phyloP scores from a whole-genome alignment of 1,140 invertebrate species.

The Tetragnatha versicolor region DNA sequence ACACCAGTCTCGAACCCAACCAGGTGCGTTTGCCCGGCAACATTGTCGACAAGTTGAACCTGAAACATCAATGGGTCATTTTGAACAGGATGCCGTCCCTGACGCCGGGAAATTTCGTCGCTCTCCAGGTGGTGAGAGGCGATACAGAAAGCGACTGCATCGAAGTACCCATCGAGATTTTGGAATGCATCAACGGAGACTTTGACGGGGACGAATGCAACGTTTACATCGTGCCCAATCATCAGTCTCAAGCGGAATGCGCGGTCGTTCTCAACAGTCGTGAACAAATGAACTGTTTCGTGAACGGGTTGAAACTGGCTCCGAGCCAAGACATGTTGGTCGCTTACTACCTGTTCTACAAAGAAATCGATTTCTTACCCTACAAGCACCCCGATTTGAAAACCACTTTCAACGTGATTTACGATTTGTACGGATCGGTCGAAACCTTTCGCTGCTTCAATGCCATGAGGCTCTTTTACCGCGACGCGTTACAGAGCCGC shows the following conservation, averaged over 20 bases:
- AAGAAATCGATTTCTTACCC: constrained; percentile 25
- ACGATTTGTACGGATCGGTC: constrained; percentile 19
- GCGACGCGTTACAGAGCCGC: neutral
- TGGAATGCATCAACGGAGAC: constrained; percentile 2
- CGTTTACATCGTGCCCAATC: neutral
- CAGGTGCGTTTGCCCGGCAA: neutral
- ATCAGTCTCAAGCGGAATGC: constrained; percentile 20
- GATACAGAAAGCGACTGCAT: neutral
- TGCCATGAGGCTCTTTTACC: constrained; percentile 8
- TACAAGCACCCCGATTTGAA: neutral
- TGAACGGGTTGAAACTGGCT: neutral
- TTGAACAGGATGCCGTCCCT: constrained; percentile 19
- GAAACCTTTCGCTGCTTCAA: neutral
- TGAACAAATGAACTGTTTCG: neutral
- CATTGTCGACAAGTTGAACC: neutral
- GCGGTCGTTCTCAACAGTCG: neutral
- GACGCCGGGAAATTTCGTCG: constrained; percentile 15
- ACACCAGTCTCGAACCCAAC: constrained; percentile 1
- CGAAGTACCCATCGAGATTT: constrained; percentile 18
- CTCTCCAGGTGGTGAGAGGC: neutral
- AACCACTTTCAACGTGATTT: constrained; percentile 12
- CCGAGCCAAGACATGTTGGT: constrained; percentile 31
- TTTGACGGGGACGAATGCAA: constrained; percentile 36
- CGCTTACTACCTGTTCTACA: neutral
- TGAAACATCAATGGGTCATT: constrained; percentile 8